A percentile compares a stretch with the other conserved stretches of the same genome.
Conservation (phyloP, 1,140 invertebrate genomes). For the Eueides isabella region DNA sequence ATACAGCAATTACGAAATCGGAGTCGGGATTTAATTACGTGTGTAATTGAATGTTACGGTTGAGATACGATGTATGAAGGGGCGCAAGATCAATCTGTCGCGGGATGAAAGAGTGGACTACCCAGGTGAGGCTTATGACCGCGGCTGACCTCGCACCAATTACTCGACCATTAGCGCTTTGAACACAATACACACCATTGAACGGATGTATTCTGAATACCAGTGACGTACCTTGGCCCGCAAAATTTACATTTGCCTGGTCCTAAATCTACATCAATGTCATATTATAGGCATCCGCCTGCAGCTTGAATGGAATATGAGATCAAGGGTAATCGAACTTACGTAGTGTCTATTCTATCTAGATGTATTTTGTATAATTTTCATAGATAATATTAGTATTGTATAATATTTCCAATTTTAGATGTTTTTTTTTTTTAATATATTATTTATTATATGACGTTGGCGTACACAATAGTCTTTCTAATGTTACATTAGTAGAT, state of each 20-base stretch:
- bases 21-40: slow-evolving; percentile 58
- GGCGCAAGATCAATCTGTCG: slow-evolving; percentile 46
- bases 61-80: slow-evolving; percentile 43
- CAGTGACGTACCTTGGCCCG: slow-evolving; percentile 49
- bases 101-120: slow-evolving; percentile 42
- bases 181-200: slow-evolving; percentile 70
- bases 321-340: neutral
- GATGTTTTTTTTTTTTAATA: neutral
- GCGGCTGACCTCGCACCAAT: slow-evolving; percentile 72
- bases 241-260: slow-evolving; percentile 77
- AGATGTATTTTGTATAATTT: slow-evolving; percentile 7
- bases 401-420: neutral
- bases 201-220: slow-evolving; percentile 63
- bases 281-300: neutral
- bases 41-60: slow-evolving; percentile 60
- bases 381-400: neutral
- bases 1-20: slow-evolving; percentile 42
- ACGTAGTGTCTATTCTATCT: neutral
- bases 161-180: slow-evolving; percentile 68
- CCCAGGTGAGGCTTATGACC: slow-evolving; percentile 57
- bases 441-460: no score
- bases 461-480: no score
- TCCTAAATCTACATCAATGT: slow-evolving; percentile 54
- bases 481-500: no score
- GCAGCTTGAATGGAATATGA: slow-evolving; percentile 21